phyloP scores from a whole-genome alignment of 2,888 invertebrate genomes.

The Lepidocyrtoides sp. region DNA sequence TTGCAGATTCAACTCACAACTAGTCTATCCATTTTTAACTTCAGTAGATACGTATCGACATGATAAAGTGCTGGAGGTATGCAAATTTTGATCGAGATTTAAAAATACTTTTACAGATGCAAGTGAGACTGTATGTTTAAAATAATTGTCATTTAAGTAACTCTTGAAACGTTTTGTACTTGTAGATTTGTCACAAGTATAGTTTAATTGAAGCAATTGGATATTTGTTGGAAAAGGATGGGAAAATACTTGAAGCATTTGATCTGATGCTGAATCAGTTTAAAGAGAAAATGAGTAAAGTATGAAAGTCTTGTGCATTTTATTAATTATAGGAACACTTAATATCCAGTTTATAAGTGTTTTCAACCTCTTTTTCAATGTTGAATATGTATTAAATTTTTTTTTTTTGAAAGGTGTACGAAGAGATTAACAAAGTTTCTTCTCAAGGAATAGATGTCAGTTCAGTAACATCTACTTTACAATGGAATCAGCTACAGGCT shows the following conservation, averaged over 20 bases:
- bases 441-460: neutral
- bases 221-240: conserved; percentile 91
- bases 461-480: conserved; percentile 54
- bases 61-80: conserved; percentile 89
- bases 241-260: conserved; percentile 92
- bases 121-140: neutral
- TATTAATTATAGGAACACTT: no score
- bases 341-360: no score
- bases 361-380: no score
- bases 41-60: conserved; percentile 89
- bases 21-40: conserved; percentile 88
- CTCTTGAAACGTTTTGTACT: neutral
- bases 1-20: conserved; percentile 88
- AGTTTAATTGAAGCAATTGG: conserved; percentile 90
- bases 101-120: no score
- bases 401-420: conserved; percentile 63
- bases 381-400: neutral
- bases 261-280: conserved; percentile 86
- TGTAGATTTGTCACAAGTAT: conserved; percentile 89
- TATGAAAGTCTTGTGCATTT: conserved; percentile 52
- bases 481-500: conserved; percentile 84
- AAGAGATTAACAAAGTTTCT: conserved; percentile 74
- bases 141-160: neutral
- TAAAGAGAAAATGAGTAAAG: conserved; percentile 83
- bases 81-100: no score